phyloP scores from a whole-genome alignment of 1,140 invertebrate genomes.

The Nephila pilipes region DNA sequence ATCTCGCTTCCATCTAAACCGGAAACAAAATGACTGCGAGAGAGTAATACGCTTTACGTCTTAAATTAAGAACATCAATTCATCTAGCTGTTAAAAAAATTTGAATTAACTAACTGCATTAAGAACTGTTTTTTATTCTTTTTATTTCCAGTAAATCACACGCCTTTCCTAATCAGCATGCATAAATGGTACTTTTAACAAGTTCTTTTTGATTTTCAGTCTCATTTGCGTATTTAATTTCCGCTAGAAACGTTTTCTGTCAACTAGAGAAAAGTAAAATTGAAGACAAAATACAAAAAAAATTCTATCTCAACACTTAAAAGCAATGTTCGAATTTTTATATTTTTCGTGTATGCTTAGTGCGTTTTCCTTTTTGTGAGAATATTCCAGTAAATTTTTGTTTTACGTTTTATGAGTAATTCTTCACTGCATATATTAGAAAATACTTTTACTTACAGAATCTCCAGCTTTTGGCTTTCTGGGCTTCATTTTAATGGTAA shows the following conservation, averaged over 20 bases:
- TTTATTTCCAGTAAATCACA: neutral
- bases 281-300: neutral
- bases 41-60: neutral
- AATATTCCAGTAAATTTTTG: neutral
- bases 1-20: conserved; percentile 1
- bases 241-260: conserved; percentile 13
- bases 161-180: conserved; percentile 9
- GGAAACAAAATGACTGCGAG: neutral
- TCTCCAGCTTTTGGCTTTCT: conserved; percentile 88
- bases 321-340: neutral
- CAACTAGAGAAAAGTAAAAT: neutral
- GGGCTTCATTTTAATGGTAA: conserved; percentile 91
- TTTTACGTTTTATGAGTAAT: neutral
- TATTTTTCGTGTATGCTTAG: neutral
- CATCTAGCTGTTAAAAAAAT: neutral
- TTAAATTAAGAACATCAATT: conserved; percentile 26
- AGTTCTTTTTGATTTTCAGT: conserved; percentile 3
- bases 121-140: neutral
- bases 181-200: conserved; percentile 18
- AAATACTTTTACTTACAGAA: conserved; percentile 81
- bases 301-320: neutral
- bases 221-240: conserved; percentile 27
- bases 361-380: neutral
- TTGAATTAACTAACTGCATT: conserved; percentile 44
- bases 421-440: neutral